Conservation (phyloP, 2,888 invertebrate species). For the Melanargia galathea region DNA sequence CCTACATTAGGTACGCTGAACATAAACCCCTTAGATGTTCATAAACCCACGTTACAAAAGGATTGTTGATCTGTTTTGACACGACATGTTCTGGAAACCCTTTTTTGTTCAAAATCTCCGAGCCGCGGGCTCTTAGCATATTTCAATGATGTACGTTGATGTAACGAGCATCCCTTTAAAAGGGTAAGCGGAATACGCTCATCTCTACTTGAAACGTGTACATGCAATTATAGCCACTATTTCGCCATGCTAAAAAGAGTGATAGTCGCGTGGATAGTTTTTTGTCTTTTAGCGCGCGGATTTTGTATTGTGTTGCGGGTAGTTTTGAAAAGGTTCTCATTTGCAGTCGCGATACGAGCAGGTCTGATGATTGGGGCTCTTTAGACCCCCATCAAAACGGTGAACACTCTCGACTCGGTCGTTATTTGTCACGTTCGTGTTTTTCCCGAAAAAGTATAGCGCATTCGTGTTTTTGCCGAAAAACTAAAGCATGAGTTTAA, state of each 20-base stretch:
- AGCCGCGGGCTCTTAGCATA: conserved; percentile 50
- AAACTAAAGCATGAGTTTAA: neutral
- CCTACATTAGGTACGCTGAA: neutral
- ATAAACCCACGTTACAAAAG: conserved; percentile 33
- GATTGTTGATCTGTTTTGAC: conserved; percentile 47
- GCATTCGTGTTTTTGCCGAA: conserved; percentile 20
- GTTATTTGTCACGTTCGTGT: conserved; percentile 34
- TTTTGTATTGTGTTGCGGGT: conserved; percentile 30
- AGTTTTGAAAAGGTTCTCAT: conserved; percentile 44
- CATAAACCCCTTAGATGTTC: too few species aligned
- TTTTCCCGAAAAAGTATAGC: conserved; percentile 18
- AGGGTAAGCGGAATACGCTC: conserved; percentile 50
- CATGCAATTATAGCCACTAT: conserved; percentile 35
- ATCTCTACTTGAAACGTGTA: conserved; percentile 36
- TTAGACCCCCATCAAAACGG: conserved; percentile 35
- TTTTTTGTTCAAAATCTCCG: conserved; percentile 47
- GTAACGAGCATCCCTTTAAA: conserved; percentile 53
- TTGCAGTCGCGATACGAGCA: conserved; percentile 43
- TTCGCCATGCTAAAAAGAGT: conserved; percentile 21
- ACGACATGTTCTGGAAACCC: conserved; percentile 44
- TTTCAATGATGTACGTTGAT: conserved; percentile 56
- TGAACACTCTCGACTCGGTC: conserved; percentile 23
- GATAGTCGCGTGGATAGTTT: conserved; percentile 36
- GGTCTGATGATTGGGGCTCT: conserved; percentile 44
- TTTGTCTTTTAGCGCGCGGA: conserved; percentile 11